phyloP scores from a whole-genome alignment of 2,113 vertebrate genomes.

The Gobius niger region DNA sequence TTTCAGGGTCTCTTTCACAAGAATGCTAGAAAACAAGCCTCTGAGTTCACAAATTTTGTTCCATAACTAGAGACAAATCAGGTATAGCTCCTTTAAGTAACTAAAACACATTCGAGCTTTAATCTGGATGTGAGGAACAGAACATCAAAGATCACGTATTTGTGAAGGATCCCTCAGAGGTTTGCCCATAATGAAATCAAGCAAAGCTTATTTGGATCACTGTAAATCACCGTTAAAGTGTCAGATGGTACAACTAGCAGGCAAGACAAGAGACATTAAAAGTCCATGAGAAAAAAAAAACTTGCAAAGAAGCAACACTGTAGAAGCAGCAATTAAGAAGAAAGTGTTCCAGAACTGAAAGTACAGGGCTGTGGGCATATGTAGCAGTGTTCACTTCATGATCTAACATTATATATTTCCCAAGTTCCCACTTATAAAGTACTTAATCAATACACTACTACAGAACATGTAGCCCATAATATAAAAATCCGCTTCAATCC shows the following conservation, averaged over 20 bases:
- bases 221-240: conserved; percentile 22
- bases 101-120: no score
- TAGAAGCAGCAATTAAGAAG: neutral
- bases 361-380: neutral
- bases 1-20: no score
- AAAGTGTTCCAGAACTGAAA: neutral
- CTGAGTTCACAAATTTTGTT: no score
- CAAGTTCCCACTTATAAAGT: neutral
- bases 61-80: no score
- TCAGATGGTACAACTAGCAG: conserved; percentile 7
- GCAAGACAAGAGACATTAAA: neutral
- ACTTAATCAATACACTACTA: neutral
- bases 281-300: neutral
- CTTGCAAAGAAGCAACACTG: neutral
- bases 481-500: no score
- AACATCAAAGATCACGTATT: conserved; percentile 8
- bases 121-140: neutral
- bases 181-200: conserved; percentile 30
- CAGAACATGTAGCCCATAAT: no score
- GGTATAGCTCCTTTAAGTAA: no score
- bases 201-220: conserved; percentile 22
- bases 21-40: no score
- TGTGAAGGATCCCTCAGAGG: conserved; percentile 14
- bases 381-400: neutral
- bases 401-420: neutral